These are phyloP conservation scores for Sphaeramia orbicularis DNA, from an alignment of 2,797 vertebrate genomes.

Conservation along the genomic window DNA sequence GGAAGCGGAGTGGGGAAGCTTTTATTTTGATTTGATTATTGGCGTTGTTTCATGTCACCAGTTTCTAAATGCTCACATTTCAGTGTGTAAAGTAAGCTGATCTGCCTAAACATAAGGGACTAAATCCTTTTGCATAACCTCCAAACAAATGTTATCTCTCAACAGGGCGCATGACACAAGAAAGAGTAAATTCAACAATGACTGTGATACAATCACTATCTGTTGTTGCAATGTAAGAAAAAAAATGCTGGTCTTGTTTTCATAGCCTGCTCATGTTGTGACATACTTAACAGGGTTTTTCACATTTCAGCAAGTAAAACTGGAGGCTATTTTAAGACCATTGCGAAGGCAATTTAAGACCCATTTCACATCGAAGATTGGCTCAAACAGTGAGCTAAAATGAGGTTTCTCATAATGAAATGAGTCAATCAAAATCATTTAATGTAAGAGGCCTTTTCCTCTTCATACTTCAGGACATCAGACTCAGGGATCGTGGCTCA, in stretches of 20 bases:
- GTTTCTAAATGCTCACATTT: conserved; percentile 53
- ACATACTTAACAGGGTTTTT: neutral
- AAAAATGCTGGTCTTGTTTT: neutral
- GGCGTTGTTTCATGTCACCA: conserved; percentile 68
- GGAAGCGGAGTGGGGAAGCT: conserved; percentile 57
- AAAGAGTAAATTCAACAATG: conserved; percentile 1
- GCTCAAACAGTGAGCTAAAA: too few species aligned
- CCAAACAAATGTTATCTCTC: conserved; percentile 64
- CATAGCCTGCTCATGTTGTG: neutral
- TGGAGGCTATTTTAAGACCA: too few species aligned
- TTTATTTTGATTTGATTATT: conserved; percentile 81
- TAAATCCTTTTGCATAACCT: conserved; percentile 49
- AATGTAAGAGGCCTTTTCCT: too few species aligned
- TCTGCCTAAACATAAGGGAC: conserved; percentile 47
- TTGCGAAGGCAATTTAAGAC: too few species aligned
- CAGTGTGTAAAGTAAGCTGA: conserved; percentile 42
- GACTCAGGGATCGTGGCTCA: too few species aligned
- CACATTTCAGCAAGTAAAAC: neutral
- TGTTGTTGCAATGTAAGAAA: conserved; percentile 3
- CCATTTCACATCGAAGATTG: too few species aligned
- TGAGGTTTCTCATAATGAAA: too few species aligned
- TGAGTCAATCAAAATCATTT: too few species aligned
- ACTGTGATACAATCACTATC: neutral
- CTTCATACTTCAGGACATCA: too few species aligned
- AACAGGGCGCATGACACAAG: conserved; percentile 51